Conservation (phyloP, 2,113 vertebrate genomes). For the Eurystomus gularis region DNA sequence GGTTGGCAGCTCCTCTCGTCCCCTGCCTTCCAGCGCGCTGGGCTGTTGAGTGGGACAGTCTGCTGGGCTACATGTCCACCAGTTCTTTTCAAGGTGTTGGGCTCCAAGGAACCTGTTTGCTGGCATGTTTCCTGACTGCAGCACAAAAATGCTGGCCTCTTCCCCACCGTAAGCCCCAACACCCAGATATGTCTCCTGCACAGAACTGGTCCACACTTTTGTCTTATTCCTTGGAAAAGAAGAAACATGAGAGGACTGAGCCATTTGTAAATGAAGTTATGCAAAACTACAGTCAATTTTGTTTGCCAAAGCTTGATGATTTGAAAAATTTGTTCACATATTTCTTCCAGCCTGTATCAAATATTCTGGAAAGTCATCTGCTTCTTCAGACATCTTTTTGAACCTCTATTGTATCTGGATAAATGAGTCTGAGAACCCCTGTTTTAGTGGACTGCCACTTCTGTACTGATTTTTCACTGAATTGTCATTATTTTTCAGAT, state of each 20-base stretch:
- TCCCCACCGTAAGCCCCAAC: not conserved
- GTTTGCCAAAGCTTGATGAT: slow-evolving; percentile 30
- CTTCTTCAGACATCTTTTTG: slow-evolving; percentile 17
- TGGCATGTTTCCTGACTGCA: not conserved
- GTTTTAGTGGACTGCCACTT: not conserved
- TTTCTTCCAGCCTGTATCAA: slow-evolving; percentile 41
- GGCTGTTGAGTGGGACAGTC: not conserved
- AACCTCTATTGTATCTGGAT: not conserved
- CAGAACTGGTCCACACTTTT: not conserved
- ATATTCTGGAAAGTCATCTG: slow-evolving; percentile 38
- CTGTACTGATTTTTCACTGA: not conserved
- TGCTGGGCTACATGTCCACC: not conserved
- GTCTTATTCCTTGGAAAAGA: not conserved
- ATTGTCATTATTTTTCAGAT: not conserved
- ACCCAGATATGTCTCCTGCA: not conserved
- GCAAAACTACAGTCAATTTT: slow-evolving; percentile 23
- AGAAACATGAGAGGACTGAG: not conserved
- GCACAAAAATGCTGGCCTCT: not conserved
- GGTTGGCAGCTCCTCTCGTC: not conserved
- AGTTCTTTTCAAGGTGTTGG: not conserved
- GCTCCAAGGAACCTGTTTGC: not conserved
- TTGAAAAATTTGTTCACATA: not conserved
- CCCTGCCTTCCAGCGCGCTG: not conserved
- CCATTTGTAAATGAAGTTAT: slow-evolving; percentile 29
- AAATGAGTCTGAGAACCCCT: not conserved